A percentile compares a stretch with the other conserved stretches of the same genome.
These are phyloP conservation scores for Nineta flava DNA, from an alignment of 2,888 invertebrate species.

Conservation along the genomic window DNA sequence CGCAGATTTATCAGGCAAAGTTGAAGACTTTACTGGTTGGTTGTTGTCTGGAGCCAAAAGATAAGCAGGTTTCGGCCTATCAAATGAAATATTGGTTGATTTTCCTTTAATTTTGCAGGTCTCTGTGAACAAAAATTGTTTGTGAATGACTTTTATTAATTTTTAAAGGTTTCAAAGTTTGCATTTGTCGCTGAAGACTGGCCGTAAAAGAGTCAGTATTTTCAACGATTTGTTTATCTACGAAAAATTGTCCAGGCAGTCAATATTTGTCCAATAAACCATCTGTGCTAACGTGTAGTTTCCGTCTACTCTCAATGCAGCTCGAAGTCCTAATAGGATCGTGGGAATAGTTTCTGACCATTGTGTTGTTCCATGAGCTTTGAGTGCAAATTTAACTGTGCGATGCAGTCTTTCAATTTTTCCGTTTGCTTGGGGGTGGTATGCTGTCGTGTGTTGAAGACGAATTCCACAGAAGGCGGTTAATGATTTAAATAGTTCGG, in stretches of 20 bases:
- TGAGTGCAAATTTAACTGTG: neutral
- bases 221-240: too few species aligned
- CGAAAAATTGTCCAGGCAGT: neutral
- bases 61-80: too few species aligned
- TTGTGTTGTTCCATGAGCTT: neutral
- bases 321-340: neutral
- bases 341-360: neutral
- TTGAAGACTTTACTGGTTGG: too few species aligned
- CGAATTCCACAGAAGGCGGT: neutral
- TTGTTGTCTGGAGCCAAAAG: too few species aligned
- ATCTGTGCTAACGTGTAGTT: neutral
- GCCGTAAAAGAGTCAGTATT: too few species aligned
- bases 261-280: neutral
- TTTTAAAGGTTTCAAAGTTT: too few species aligned
- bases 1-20: too few species aligned
- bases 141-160: too few species aligned
- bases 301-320: neutral
- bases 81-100: too few species aligned
- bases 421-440: neutral
- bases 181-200: too few species aligned
- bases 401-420: neutral
- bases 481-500: neutral
- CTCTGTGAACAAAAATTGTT: neutral
- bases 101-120: neutral
- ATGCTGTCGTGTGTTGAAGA: neutral